Evolutionary conservation across 2,113 vertebrate species (phyloP), one percentile per base, ranked within the genome.

Genomic region (Thryonomys swinderianus): DNA sequence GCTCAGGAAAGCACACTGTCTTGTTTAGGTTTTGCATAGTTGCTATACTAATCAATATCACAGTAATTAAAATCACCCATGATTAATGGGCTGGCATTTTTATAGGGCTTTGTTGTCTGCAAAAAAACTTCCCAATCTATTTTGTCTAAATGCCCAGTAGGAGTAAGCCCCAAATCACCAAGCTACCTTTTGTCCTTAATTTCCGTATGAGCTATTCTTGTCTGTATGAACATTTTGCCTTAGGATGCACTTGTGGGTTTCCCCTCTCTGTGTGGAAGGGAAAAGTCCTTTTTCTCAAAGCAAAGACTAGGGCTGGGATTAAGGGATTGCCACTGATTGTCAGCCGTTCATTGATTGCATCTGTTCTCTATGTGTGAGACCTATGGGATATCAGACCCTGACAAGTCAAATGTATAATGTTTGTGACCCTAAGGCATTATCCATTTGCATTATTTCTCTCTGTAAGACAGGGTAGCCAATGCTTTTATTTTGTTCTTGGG

Each of bases 1-100:
- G 89, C 96, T 97, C 86, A 95, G 96, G 89, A 91, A 97, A 95
- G 94, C 67, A 30, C 48, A 89, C 87, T 87, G 88, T 40, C 81
- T 94, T 27, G 90, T 78, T 96, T 96, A 92, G 89, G 82, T 97
- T 85, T 87, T 78, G 96, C 51, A 95, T 94, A 81, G 83, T 94
- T 98, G 91, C 95, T 97, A 67, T 86, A 90, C 88, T 57, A 97
- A 96, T 97, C 98, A 95, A 92, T 98, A 64, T 95, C 80, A 79
- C 74, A 48, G 27, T 97, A 97, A 97, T 98, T 91, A 97, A 96
- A 97, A 97, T 96, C 83, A 40, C 62, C 78, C 71, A n/a, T 95
- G 96, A 96, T 93, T 97, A 97, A 98, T 98, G 96, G 90, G 94
- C 79, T 95, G 93, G 69, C 34, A 3, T 95, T 97, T 74, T 95